Evolutionary conservation across 2,113 vertebrate genomes (phyloP).

Genomic region (Ariopsis seemanni): DNA sequence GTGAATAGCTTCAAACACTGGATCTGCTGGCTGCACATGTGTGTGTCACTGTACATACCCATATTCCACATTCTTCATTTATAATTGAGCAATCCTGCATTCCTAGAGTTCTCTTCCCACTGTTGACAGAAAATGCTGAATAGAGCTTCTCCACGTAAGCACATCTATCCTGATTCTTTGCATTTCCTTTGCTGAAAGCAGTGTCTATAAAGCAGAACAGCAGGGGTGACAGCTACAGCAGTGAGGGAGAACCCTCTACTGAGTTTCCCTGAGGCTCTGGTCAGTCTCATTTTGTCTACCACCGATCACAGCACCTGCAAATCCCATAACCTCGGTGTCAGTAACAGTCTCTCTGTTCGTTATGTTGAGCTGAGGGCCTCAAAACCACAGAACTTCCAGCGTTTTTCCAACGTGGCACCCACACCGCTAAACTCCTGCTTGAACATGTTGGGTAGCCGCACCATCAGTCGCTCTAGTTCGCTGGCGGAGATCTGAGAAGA

Average conservation of each 20-base stretch:
- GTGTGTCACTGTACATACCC: constrained; percentile 27
- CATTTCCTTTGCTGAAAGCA: constrained; percentile 14
- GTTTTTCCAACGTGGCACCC: constrained; percentile 92
- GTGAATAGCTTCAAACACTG: constrained; percentile 16
- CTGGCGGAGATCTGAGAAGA: constrained; percentile 82
- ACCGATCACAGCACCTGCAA: neutral
- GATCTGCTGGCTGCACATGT: constrained; percentile 26
- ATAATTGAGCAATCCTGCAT: constrained; percentile 30
- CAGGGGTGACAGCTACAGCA: constrained; percentile 19
- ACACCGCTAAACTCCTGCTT: constrained; percentile 95
- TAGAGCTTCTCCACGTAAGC: constrained; percentile 75
- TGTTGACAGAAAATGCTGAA: constrained; percentile 55
- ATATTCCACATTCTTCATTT: constrained; percentile 37
- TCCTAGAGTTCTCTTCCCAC: constrained; percentile 34
- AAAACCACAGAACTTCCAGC: constrained; percentile 97
- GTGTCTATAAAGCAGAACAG: constrained; percentile 37
- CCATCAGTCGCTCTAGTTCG: constrained; percentile 89
- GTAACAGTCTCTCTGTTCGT: constrained; percentile 58
- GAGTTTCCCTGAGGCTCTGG: constrained; percentile 33
- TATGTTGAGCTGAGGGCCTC: constrained; percentile 86
- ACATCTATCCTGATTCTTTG: constrained; percentile 69
- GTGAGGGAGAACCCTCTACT: constrained; percentile 19
- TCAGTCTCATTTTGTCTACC: constrained; percentile 33
- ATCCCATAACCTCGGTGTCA: constrained; percentile 22
- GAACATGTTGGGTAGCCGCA: constrained; percentile 90